phyloP scores from a whole-genome alignment of 2,888 invertebrate species.

The Plagodis pulveraria region DNA sequence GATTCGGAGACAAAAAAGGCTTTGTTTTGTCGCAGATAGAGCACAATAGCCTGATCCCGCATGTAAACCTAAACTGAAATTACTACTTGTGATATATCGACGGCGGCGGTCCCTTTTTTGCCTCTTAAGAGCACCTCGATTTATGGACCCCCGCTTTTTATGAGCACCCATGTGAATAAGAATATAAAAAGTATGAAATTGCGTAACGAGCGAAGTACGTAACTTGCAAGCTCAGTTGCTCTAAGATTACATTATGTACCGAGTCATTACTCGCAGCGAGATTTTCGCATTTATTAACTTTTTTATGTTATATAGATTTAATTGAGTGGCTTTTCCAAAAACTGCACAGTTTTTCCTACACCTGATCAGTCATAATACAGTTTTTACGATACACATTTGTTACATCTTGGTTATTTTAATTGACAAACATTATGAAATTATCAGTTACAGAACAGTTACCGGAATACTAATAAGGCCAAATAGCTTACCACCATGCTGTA shows the following conservation, averaged over 20 bases:
- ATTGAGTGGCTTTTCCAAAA: constrained; percentile 21
- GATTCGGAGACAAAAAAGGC: constrained; percentile 17
- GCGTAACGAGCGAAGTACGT: constrained; percentile 27
- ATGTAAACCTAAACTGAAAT: constrained; percentile 23
- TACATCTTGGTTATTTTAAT: no score
- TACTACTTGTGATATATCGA: constrained; percentile 32
- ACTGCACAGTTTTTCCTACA: constrained; percentile 15
- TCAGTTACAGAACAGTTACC: no score
- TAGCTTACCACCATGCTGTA: no score
- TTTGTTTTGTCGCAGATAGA: constrained; percentile 29
- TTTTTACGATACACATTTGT: no score
- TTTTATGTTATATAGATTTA: neutral
- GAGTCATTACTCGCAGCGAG: constrained; percentile 20
- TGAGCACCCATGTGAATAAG: constrained; percentile 29
- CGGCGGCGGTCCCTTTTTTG: constrained; percentile 31
- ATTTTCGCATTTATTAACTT: constrained; percentile 7
- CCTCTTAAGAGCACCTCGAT: constrained; percentile 28
- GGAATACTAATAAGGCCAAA: no score
- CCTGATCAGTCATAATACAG: no score
- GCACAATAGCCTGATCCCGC: constrained; percentile 24
- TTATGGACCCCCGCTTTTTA: constrained; percentile 32
- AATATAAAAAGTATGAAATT: constrained; percentile 27
- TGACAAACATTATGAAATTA: no score
- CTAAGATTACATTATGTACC: constrained; percentile 12
- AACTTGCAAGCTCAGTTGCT: constrained; percentile 24